Evolutionary conservation across 2,888 invertebrate genomes (phyloP).

Genomic region (Drosophila flavopinicola): DNA sequence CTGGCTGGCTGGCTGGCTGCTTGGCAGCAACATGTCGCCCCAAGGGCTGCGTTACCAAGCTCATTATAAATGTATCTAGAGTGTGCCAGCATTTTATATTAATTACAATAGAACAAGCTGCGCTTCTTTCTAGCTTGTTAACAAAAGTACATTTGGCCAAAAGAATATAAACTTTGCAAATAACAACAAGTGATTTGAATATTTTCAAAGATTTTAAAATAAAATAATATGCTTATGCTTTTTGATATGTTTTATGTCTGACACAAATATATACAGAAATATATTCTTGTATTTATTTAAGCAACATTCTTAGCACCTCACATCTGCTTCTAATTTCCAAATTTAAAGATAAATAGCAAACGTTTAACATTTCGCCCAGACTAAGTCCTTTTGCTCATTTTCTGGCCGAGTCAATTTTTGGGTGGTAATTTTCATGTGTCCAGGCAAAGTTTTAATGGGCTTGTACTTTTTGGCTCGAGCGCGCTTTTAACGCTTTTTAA

Average conservation of each 20-base stretch:
- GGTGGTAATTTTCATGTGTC: slow-evolving; percentile 19
- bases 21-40: slow-evolving; percentile 22
- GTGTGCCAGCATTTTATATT: slow-evolving; percentile 48
- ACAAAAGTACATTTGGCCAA: slow-evolving; percentile 1
- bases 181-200: not conserved
- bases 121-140: slow-evolving; percentile 2
- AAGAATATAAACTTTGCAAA: not conserved
- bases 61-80: slow-evolving; percentile 54
- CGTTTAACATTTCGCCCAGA: not conserved
- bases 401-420: slow-evolving; percentile 19
- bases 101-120: slow-evolving; percentile 38
- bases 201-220: not conserved
- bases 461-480: slow-evolving; percentile 27
- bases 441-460: slow-evolving; percentile 42
- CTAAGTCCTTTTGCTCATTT: not conserved
- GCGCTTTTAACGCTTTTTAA: slow-evolving; percentile 60
- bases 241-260: too few species aligned
- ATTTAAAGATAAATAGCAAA: slow-evolving; percentile 1
- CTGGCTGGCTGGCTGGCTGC: too few species aligned
- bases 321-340: not conserved
- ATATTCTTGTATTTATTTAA: too few species aligned
- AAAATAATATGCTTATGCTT: not conserved
- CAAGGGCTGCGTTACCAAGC: slow-evolving; percentile 35
- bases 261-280: too few species aligned
- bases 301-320: too few species aligned